These are phyloP conservation scores for Notoglanidium macrostoma DNA, from an alignment of 2,797 vertebrate species.

Conservation along the genomic window DNA sequence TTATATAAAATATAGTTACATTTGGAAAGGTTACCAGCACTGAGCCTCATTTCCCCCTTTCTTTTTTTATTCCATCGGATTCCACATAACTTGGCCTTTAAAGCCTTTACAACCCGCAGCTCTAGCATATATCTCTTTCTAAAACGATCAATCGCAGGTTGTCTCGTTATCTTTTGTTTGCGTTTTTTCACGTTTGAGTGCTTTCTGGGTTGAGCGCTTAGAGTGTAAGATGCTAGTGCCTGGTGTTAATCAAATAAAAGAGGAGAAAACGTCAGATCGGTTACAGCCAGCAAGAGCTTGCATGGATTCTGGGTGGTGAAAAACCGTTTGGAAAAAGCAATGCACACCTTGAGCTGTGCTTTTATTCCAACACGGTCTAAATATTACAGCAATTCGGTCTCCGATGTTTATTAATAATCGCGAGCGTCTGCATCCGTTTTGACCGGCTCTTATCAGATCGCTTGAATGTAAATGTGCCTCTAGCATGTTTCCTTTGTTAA, in stretches of 20 bases:
- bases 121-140: background rate
- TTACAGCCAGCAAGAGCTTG: background rate
- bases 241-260: background rate
- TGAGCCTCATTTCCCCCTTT: constrained; percentile 5
- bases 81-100: background rate
- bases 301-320: background rate
- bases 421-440: background rate
- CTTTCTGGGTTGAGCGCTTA: background rate
- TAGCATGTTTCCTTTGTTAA: background rate
- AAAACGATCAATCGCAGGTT: background rate
- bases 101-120: background rate
- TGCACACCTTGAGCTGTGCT: background rate
- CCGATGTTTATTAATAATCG: background rate
- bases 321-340: background rate
- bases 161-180: background rate
- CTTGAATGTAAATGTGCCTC: background rate
- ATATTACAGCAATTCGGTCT: background rate
- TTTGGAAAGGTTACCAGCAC: constrained; percentile 9
- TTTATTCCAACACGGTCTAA: background rate
- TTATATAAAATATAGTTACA: constrained; percentile 28
- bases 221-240: background rate
- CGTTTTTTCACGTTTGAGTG: background rate
- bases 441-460: background rate
- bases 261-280: background rate
- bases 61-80: constrained; percentile 2